These are phyloP conservation scores for Acropternis orthonyx DNA, from an alignment of 2,797 vertebrate species.

Conservation along the genomic window DNA sequence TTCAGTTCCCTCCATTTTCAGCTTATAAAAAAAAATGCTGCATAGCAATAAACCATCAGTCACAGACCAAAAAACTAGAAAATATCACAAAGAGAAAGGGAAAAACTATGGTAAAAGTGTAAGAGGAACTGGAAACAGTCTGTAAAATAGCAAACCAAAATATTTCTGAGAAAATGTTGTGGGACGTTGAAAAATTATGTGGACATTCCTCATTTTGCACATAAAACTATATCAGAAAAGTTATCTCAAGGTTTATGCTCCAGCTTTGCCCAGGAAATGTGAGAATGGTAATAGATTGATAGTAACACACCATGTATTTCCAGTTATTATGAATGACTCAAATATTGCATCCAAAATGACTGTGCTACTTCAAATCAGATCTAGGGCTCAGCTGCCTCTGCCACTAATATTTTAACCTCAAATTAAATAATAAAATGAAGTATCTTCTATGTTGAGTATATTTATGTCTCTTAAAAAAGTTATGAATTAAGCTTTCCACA, in stretches of 20 bases:
- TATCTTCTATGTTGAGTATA: neutral
- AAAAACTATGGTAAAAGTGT: neutral
- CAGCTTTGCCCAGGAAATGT: neutral
- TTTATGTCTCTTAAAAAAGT: neutral
- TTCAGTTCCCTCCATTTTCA: neutral
- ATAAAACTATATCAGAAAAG: neutral
- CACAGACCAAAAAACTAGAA: neutral
- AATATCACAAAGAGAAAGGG: neutral
- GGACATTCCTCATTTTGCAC: neutral
- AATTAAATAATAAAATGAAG: neutral
- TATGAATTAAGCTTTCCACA: neutral
- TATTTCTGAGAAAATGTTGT: neutral
- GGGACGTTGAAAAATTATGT: neutral
- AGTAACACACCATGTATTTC: neutral
- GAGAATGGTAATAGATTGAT: neutral
- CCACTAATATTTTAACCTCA: neutral
- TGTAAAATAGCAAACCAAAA: neutral
- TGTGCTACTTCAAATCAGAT: neutral
- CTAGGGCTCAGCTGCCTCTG: neutral
- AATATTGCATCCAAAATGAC: neutral
- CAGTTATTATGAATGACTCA: neutral
- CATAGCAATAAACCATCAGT: neutral
- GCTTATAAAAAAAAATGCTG: neutral
- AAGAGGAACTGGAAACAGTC: neutral
- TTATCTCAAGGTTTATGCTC: neutral